A percentile compares a stretch with the other conserved stretches of the same genome.
phyloP scores from a whole-genome alignment of 2,113 vertebrate species.

The Zosterops pallidus region DNA sequence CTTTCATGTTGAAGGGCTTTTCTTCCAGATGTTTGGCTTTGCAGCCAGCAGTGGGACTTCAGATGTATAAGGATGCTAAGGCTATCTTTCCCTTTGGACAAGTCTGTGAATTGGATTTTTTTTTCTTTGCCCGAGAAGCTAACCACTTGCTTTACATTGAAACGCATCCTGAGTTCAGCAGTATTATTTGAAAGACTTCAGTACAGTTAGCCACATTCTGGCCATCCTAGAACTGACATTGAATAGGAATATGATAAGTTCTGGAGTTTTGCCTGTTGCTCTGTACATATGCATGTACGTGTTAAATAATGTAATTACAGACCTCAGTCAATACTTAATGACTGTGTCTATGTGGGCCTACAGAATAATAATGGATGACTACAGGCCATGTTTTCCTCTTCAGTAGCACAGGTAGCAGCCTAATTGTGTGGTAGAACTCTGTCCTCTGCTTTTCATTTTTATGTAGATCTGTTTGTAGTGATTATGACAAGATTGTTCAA shows the following conservation, averaged over 20 bases:
- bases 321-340: not conserved
- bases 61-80: not conserved
- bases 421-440: not conserved
- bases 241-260: not conserved
- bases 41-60: not conserved
- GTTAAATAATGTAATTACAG: not conserved
- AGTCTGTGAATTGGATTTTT: not conserved
- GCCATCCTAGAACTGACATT: not conserved
- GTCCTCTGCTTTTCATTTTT: not conserved
- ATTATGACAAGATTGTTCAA: not conserved
- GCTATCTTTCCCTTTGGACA: not conserved
- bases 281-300: not conserved
- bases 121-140: not conserved
- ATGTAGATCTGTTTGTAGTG: not conserved
- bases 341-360: not conserved
- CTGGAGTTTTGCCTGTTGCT: not conserved
- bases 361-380: not conserved
- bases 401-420: not conserved
- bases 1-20: not conserved
- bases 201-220: not conserved
- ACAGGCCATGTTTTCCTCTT: not conserved
- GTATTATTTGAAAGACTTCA: not conserved
- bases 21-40: not conserved
- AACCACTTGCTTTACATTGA: not conserved
- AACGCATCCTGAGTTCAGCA: rapidly evolving